Conservation (phyloP, 2,888 invertebrate species). For the Lasioglossum lativentre region DNA sequence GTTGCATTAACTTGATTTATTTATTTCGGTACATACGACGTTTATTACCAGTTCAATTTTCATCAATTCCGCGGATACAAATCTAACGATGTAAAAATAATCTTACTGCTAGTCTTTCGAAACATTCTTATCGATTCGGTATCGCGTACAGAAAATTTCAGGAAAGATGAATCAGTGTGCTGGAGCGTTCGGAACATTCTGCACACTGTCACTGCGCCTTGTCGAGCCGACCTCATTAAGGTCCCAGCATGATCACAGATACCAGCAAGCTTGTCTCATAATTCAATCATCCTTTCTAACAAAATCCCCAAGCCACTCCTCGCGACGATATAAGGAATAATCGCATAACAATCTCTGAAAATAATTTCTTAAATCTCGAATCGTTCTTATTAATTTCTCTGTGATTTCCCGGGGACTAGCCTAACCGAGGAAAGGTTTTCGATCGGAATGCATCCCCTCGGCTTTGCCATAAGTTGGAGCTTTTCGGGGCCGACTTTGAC, state of each 20-base stretch:
- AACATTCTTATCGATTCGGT: not conserved
- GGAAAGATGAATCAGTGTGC: not conserved
- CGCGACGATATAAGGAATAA: not conserved
- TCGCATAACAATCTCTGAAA: not conserved
- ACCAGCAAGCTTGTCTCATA: not conserved
- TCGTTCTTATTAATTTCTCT: not conserved
- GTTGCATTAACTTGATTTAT: too few species aligned
- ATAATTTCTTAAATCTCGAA: not conserved
- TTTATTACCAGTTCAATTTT: too few species aligned
- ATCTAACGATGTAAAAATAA: not conserved
- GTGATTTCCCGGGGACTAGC: too few species aligned
- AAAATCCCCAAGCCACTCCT: not conserved
- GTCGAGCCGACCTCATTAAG: constrained; percentile 18
- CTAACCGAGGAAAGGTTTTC: not conserved
- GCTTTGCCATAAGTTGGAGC: constrained; percentile 31
- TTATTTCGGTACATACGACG: too few species aligned
- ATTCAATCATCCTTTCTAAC: constrained; percentile 4
- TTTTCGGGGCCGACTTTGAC: constrained; percentile 37
- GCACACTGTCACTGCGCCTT: not conserved
- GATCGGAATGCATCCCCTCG: not conserved
- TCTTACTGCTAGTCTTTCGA: not conserved
- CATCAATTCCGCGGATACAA: too few species aligned
- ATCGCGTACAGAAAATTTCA: not conserved
- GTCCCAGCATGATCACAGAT: too few species aligned
- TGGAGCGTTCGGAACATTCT: not conserved